Conservation (phyloP, 2,113 vertebrate genomes). For the Malurus alboscapulatus region DNA sequence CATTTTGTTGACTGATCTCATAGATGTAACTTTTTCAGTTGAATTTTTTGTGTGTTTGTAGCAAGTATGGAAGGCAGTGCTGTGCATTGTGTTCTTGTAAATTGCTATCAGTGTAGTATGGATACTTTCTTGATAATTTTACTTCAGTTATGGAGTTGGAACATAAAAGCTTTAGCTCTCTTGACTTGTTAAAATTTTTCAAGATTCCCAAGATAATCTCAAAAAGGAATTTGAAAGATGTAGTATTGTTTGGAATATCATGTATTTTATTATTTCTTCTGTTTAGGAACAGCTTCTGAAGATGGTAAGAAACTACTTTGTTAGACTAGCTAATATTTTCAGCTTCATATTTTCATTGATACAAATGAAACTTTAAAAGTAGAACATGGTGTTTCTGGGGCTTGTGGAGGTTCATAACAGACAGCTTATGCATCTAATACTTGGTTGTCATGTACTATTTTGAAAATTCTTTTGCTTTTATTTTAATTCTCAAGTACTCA, state of each 20-base stretch:
- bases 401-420: slow-evolving; percentile 17
- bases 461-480: slow-evolving; percentile 25
- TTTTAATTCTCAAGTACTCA: slow-evolving; percentile 38
- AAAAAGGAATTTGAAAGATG: not conserved
- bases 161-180: not conserved
- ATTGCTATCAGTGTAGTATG: not conserved
- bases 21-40: not conserved
- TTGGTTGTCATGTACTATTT: slow-evolving; percentile 32
- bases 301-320: slow-evolving; percentile 84
- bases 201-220: not conserved
- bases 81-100: not conserved
- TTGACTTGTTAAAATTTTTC: not conserved
- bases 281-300: slow-evolving; percentile 87
- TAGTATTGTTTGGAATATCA: slow-evolving; percentile 71
- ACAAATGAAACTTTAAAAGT: slow-evolving; percentile 20
- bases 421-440: slow-evolving; percentile 35
- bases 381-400: slow-evolving; percentile 33
- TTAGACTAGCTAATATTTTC: slow-evolving; percentile 59
- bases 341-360: slow-evolving; percentile 58
- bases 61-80: not conserved
- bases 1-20: not conserved
- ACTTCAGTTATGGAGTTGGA: not conserved
- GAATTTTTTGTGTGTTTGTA: not conserved
- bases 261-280: slow-evolving; percentile 79
- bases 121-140: not conserved